phyloP scores from a whole-genome alignment of 1,140 invertebrate species.

The Ridgeia piscesae region DNA sequence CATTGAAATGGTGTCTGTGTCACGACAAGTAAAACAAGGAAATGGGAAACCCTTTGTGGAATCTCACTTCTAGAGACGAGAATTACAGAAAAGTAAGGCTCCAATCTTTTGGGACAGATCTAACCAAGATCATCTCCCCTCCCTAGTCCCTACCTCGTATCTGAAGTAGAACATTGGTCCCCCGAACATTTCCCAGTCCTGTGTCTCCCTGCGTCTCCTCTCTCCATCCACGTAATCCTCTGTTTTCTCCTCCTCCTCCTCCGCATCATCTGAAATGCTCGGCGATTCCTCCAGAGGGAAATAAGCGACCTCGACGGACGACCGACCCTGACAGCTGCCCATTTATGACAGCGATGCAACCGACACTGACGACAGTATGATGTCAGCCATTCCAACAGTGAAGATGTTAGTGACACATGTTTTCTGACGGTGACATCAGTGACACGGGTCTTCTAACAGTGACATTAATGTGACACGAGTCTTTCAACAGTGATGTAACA shows the following conservation, averaged over 20 bases:
- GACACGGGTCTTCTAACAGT: no score
- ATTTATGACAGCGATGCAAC: not conserved
- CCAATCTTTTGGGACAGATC: no score
- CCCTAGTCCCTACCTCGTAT: not conserved
- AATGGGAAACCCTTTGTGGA: no score
- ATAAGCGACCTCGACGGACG: not conserved
- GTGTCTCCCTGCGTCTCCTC: not conserved
- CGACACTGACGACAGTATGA: not conserved
- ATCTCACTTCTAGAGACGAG: no score
- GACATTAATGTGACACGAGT: no score
- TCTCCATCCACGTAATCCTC: not conserved
- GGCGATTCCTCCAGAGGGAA: not conserved
- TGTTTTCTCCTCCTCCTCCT: not conserved
- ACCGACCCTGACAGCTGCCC: slow-evolving; percentile 2
- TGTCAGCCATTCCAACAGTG: not conserved
- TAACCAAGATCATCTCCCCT: no score
- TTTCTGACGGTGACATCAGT: no score
- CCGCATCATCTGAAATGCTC: not conserved
- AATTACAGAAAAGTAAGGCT: no score
- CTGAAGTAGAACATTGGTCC: not conserved
- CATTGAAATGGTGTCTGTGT: no score
- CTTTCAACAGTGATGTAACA: no score
- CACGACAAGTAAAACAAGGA: no score
- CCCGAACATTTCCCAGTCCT: not conserved
- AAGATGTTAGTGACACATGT: no score